A percentile compares a stretch with the other conserved stretches of the same genome.
Evolutionary conservation across 2,113 vertebrate species (phyloP).

Genomic region (Rhinoderma darwinii): DNA sequence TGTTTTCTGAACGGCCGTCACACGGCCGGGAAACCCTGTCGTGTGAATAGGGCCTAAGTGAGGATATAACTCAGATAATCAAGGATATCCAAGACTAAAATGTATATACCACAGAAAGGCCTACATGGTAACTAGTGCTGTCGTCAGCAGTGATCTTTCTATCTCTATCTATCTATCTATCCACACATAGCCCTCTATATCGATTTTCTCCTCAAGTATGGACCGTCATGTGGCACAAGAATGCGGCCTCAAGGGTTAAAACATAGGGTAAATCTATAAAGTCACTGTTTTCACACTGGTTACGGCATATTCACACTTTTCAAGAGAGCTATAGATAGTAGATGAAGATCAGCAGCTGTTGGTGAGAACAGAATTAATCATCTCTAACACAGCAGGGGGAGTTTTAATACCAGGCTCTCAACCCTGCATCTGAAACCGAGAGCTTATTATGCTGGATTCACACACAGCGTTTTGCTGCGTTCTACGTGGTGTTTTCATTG

Average conservation of each 20-base stretch:
- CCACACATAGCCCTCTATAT: too few relatives aligned
- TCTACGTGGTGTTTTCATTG: too few relatives aligned
- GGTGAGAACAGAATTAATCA: constrained; percentile 43
- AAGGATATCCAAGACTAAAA: too few relatives aligned
- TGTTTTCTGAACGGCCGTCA: too few relatives aligned
- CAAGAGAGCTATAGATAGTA: constrained; percentile 33
- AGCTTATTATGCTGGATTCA: constrained; percentile 25
- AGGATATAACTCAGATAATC: too few relatives aligned
- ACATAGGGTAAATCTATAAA: neutral
- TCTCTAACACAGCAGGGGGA: constrained; percentile 35
- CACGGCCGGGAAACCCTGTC: too few relatives aligned
- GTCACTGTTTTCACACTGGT: constrained; percentile 22
- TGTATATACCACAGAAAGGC: too few relatives aligned
- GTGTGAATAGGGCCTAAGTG: too few relatives aligned
- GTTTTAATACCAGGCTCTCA: constrained; percentile 33
- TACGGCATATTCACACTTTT: constrained; percentile 35
- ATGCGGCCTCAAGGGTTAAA: neutral
- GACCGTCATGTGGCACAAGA: neutral
- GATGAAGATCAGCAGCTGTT: constrained; percentile 31
- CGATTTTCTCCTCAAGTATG: neutral
- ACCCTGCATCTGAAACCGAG: neutral
- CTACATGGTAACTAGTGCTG: too few relatives aligned
- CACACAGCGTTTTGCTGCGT: too few relatives aligned
- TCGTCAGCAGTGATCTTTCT: too few relatives aligned
- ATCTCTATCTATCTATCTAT: too few relatives aligned